Evolutionary conservation across 37 sponge, comb jelly and placozoan species (phyloP).

Genomic region (Ianthella basta): DNA sequence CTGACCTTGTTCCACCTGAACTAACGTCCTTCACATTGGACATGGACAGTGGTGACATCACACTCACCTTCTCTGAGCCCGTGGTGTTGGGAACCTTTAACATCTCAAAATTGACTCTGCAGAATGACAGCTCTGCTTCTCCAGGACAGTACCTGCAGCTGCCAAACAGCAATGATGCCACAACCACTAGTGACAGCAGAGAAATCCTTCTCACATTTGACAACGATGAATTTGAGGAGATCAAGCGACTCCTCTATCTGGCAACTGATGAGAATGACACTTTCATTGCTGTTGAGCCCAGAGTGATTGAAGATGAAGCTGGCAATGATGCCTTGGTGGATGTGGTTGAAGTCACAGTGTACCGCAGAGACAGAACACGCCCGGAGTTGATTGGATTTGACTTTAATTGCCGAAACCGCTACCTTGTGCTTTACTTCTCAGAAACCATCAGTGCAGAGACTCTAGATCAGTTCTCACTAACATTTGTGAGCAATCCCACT

Average conservation of each 20-base stretch:
- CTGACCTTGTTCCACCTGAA: constrained; percentile 82
- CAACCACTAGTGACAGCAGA: constrained; percentile 12
- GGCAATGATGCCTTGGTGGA: constrained; percentile 79
- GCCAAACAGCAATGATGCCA: constrained; percentile 35
- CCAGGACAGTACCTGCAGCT: constrained; percentile 56
- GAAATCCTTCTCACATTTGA: constrained; percentile 55
- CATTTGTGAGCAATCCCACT: constrained; percentile 51
- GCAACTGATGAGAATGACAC: constrained; percentile 51
- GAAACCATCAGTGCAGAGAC: constrained; percentile 82
- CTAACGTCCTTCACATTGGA: constrained; percentile 67
- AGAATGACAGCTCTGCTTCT: constrained; percentile 9
- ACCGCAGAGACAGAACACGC: constrained; percentile 64
- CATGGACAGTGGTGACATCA: constrained; percentile 48
- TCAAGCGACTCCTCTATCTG: constrained; percentile 63
- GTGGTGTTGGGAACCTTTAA: constrained; percentile 51
- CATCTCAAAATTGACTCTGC: constrained; percentile 65
- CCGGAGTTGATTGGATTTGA: constrained; percentile 68
- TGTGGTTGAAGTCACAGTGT: constrained; percentile 45
- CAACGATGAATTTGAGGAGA: constrained; percentile 61
- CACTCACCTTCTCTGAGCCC: constrained; percentile 79
- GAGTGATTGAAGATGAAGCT: constrained; percentile 76
- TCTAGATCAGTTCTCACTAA: constrained; percentile 62
- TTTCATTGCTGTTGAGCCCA: constrained; percentile 60
- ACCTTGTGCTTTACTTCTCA: constrained; percentile 69
- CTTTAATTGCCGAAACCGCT: constrained; percentile 59